phyloP scores from a whole-genome alignment of 2,797 vertebrate genomes.

The Pterois miles region DNA sequence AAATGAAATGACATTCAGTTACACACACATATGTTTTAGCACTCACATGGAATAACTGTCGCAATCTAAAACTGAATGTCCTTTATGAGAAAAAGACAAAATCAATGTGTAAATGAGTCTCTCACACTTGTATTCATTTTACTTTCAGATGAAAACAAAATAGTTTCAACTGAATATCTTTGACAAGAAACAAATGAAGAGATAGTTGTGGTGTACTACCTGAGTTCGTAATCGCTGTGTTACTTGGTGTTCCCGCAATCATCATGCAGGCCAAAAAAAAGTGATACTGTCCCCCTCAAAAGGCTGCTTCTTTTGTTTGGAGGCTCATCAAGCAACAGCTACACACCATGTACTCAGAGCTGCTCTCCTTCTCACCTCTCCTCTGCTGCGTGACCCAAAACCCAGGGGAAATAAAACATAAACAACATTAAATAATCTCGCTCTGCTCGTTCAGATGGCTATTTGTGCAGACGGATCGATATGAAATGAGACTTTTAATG shows the following conservation, averaged over 20 bases:
- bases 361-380: constrained; percentile 8
- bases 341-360: background rate
- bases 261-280: constrained; percentile 1
- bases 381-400: background rate
- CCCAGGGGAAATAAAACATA: constrained; percentile 9
- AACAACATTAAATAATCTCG: constrained; percentile 30
- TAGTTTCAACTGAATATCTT: background rate
- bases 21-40: constrained; percentile 9
- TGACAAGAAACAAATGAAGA: background rate
- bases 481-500: constrained; percentile 20
- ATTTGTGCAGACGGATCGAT: constrained; percentile 33
- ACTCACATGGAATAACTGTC: background rate
- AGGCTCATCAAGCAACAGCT: background rate
- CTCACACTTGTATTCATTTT: background rate
- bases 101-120: background rate
- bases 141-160: background rate
- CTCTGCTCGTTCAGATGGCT: constrained; percentile 25
- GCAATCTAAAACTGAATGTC: background rate
- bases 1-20: constrained; percentile 37
- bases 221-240: constrained; percentile 17
- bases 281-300: background rate
- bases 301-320: background rate
- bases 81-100: background rate
- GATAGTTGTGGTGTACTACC: constrained; percentile 34
- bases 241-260: constrained; percentile 18